Evolutionary conservation across 2,797 vertebrate species (phyloP), one percentile per base, ranked within the genome.

Genomic region (Cirrhinus molitorella): DNA sequence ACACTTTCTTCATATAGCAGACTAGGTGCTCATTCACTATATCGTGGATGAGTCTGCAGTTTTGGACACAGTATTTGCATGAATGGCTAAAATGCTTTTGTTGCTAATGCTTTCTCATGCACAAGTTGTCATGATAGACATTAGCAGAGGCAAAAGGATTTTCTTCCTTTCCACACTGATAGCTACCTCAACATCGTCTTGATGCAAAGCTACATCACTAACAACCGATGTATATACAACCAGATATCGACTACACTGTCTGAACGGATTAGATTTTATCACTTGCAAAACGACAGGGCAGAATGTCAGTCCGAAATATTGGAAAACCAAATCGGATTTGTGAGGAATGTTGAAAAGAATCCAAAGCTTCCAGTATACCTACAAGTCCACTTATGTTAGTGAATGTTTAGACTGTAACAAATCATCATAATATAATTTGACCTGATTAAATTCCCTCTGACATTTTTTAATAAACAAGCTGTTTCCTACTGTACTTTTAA

Each of bases 21-120:
- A 57, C 10, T 67, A 40, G 10, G 5, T 40, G 5, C n/a, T 43
- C n/a, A 40, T 67, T 40, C 19, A n/a, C 65, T 13, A 21, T 21
- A 10, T n/a, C 6, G 19, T n/a, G 34, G 37, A 13, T 67, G n/a
- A 81, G 73, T 70, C 43, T 77, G 53, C 70, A 59, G 66, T 45
- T 28, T 65, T 53, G 25, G 34, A 34, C 45, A 72, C 45, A 37
- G 47, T 66, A 21, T 9, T 16, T 45, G 3, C n/a, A 45, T 45
- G n/a, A 45, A 47, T 10, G 43, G n/a, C 67, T 47, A 70, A 16
- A 17, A 45, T 25, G n/a, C 14, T 11, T 68, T 23, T 47, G 23
- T 71, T 47, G 14, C 67, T 71, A 17, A 16, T 47, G 43, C 23
- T 47, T 25, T 71, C 68, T 71, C 40, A 49, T 47, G 43, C 68